A percentile compares a stretch with the other conserved stretches of the same genome.
Conservation (phyloP, 2,797 vertebrate genomes). For the Sebastes nivosus region DNA sequence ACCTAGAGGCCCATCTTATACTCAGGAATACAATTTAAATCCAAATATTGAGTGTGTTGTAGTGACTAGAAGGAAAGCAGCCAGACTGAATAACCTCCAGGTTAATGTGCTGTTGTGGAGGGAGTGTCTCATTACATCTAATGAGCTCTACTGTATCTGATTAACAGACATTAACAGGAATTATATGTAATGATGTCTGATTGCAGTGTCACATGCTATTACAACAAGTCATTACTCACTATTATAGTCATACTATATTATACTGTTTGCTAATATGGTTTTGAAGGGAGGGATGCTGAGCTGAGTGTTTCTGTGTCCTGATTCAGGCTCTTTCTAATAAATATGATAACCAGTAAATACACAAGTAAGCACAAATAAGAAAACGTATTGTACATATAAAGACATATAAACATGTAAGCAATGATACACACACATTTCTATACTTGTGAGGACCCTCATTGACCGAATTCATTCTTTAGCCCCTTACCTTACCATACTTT, state of each 20-base stretch:
- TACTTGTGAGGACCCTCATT: neutral
- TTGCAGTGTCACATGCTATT: slow-evolving; percentile 54
- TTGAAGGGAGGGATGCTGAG: slow-evolving; percentile 38
- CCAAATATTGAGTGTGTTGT: slow-evolving; percentile 3
- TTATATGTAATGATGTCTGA: slow-evolving; percentile 70
- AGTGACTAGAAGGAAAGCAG: slow-evolving; percentile 46
- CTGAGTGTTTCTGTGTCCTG: slow-evolving; percentile 18
- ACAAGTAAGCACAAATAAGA: neutral
- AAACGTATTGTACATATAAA: neutral
- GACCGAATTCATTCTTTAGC: neutral
- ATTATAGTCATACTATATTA: slow-evolving; percentile 33
- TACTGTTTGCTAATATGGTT: slow-evolving; percentile 56
- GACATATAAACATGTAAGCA: neutral
- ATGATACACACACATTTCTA: neutral
- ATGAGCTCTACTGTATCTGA: slow-evolving; percentile 68
- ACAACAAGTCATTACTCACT: slow-evolving; percentile 55
- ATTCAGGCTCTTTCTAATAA: neutral
- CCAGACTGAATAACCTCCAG: slow-evolving; percentile 60
- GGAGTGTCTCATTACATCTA: slow-evolving; percentile 70
- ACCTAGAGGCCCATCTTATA: neutral
- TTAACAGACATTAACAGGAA: slow-evolving; percentile 72
- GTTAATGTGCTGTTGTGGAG: slow-evolving; percentile 66
- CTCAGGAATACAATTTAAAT: neutral
- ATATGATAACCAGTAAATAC: neutral
- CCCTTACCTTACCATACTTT: neutral